Percentiles rank a stretch among this genome's conserved stretches.
Evolutionary conservation across 2,888 invertebrate genomes (phyloP).

Genomic region (Dynastes tityus): DNA sequence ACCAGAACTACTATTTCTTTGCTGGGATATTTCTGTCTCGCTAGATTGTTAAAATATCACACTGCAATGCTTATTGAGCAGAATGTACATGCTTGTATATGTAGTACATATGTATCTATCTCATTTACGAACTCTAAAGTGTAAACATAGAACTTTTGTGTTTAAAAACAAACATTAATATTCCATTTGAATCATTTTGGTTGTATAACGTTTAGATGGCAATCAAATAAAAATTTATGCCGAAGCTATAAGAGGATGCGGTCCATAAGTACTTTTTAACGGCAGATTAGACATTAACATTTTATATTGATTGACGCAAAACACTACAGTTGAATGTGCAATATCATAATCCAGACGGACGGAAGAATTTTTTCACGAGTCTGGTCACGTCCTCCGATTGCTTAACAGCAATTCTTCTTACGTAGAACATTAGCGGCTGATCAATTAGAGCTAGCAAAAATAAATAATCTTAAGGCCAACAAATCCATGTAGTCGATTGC

Average conservation of each 20-base stretch:
- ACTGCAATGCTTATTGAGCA: no score
- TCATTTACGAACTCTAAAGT: no score
- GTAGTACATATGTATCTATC: no score
- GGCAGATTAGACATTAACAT: constrained; percentile 17
- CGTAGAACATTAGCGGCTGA: constrained; percentile 14
- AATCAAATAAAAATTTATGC: constrained; percentile 8
- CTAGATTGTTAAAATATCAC: no score
- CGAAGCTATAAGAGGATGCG: neutral
- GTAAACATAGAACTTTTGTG: no score
- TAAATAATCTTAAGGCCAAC: constrained; percentile 28
- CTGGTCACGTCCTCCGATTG: constrained; percentile 32
- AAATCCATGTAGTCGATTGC: constrained; percentile 28
- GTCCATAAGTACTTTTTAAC: constrained; percentile 23
- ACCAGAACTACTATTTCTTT: no score
- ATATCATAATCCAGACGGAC: neutral
- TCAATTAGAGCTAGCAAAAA: constrained; percentile 25
- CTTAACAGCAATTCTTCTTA: constrained; percentile 15
- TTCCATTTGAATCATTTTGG: neutral
- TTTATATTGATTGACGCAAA: constrained; percentile 12
- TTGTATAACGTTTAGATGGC: neutral
- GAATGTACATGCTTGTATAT: no score
- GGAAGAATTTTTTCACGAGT: constrained; percentile 29
- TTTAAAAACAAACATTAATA: no score
- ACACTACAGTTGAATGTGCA: neutral
- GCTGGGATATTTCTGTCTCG: no score